Evolutionary conservation across 2,888 invertebrate species (phyloP), one percentile per base, ranked within the genome.

Genomic region (Alentia gelatinosa): DNA sequence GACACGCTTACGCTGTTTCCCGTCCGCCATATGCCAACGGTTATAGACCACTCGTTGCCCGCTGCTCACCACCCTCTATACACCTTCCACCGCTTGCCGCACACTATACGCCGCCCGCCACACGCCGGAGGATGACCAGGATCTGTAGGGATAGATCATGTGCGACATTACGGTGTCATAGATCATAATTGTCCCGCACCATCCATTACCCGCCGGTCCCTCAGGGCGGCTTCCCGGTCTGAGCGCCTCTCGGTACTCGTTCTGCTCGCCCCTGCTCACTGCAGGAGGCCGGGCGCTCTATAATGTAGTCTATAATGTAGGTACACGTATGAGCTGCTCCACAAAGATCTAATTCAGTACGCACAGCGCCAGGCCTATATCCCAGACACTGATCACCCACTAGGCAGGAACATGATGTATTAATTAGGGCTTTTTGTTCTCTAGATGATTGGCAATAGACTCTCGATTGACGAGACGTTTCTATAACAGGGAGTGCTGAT

Each of bases 121-220:
- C n/a, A n/a, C n/a, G 9, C 47, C 9, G 47, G 47, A 30, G 68
- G 68, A 30, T 3, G 30, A 19, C 68, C 26, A 30, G 68, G 23
- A 68, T 68, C 68, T 68, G 68, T 1, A 5, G 68, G 26, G n/a
- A 63, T 68, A 30, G 68, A 4, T 30, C n/a, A 26, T 68, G 68
- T 68, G 68, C 12, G 23, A 30, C 68, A 68, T 68, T 68, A 68
- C 68, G 30, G 68, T 68, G 68, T 68, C 68, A 68, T 68, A 68
- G n/a, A 68, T 68, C 68, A 68, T 68, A 68, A 68, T 68, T 68
- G 68, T 68, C n/a, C 68, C 15, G 68, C 68, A 68, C 68, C 68
- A 26, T 63, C 68, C 68, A 68, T 68, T 68, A 68, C 68, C 56
- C 56, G 4, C 30, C 4, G 26, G n/a, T 30, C 30, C 63, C 68